These are phyloP conservation scores for Eulemur albifrons DNA, from an alignment of 2,797 vertebrate species.

Conservation along the genomic window DNA sequence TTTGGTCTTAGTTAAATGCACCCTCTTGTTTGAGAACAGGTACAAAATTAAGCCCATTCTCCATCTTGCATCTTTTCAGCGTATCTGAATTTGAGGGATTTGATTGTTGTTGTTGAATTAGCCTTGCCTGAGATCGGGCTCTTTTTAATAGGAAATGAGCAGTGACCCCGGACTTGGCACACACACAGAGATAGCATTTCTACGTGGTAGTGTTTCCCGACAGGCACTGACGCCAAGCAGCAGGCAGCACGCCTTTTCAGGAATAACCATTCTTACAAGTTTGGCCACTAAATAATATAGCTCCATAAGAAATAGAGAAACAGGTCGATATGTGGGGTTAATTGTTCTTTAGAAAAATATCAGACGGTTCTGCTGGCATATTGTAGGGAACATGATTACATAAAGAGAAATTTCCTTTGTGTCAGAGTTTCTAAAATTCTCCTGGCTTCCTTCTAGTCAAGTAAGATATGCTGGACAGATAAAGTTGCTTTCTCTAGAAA, in stretches of 20 bases:
- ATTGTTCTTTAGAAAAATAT: slow-evolving; percentile 44
- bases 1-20: background rate
- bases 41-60: background rate
- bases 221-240: background rate
- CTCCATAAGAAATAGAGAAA: background rate
- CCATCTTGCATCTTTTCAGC: background rate
- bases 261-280: slow-evolving; percentile 8
- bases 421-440: slow-evolving; percentile 38
- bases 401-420: slow-evolving; percentile 39
- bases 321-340: background rate
- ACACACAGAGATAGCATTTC: background rate
- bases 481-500: slow-evolving; percentile 61
- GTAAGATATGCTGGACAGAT: slow-evolving; percentile 51
- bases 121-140: background rate
- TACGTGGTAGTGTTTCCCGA: slow-evolving; percentile 21
- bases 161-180: background rate
- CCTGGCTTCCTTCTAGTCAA: slow-evolving; percentile 43
- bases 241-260: background rate
- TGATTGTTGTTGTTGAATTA: background rate
- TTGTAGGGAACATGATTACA: background rate
- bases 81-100: slow-evolving; percentile 21
- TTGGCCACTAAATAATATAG: background rate
- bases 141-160: slow-evolving; percentile 38
- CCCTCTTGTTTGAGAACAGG: background rate
- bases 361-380: background rate